Evolutionary conservation across 2,888 invertebrate genomes (phyloP).

Genomic region (Helobdella robusta): DNA sequence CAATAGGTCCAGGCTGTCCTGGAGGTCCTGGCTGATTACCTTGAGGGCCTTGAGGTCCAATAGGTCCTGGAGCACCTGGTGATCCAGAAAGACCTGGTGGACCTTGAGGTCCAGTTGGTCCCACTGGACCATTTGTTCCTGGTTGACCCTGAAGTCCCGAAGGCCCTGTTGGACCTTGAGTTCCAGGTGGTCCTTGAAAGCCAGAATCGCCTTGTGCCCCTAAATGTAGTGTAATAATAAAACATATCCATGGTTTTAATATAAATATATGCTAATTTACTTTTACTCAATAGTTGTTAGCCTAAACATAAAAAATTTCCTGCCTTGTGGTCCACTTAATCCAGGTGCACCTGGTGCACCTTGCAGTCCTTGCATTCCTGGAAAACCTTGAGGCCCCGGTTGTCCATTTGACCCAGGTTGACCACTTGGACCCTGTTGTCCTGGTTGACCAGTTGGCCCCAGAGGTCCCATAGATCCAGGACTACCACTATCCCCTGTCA

Average conservation of each 20-base stretch:
- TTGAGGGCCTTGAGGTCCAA: constrained; percentile 21
- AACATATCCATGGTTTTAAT: too few relatives aligned
- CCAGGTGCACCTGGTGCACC: constrained; percentile 20
- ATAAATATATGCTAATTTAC: too few relatives aligned
- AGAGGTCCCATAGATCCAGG: constrained; percentile 27
- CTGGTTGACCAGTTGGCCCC: constrained; percentile 49
- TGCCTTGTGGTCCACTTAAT: constrained; percentile 21
- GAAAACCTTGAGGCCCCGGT: constrained; percentile 9
- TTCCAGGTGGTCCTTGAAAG: constrained; percentile 24
- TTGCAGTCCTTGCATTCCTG: neutral
- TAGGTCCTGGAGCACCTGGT: constrained; percentile 22
- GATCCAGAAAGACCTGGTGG: constrained; percentile 26
- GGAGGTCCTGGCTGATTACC: constrained; percentile 23
- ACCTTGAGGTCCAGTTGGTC: constrained; percentile 23
- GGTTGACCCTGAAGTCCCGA: constrained; percentile 8
- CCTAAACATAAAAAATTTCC: neutral
- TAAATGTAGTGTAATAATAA: too few relatives aligned
- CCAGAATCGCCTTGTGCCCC: constrained; percentile 40
- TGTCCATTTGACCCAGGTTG: constrained; percentile 26
- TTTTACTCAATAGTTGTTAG: constrained; percentile 11
- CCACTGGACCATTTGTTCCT: constrained; percentile 11
- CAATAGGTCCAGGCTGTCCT: constrained; percentile 27
- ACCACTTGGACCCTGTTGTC: constrained; percentile 15
- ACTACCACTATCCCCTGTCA: constrained; percentile 20
- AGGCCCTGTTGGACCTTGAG: constrained; percentile 22